Percentiles rank a stretch among this genome's conserved stretches.
Evolutionary conservation across 1,140 invertebrate genomes (phyloP).

Genomic region (Drosophila sp.): DNA sequence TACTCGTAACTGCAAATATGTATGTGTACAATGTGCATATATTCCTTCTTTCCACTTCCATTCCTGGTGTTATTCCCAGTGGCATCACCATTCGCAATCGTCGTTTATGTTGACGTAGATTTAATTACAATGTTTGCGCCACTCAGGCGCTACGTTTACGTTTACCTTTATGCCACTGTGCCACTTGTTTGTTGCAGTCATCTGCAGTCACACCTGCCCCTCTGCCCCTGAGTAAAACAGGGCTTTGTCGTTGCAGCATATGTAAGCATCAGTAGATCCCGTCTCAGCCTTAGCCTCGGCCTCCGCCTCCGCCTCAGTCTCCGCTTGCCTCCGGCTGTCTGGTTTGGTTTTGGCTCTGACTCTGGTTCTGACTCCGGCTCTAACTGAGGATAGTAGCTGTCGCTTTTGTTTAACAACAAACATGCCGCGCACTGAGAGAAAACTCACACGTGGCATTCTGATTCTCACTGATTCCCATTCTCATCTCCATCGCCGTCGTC

Average conservation of each 20-base stretch:
- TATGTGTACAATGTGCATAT: background rate
- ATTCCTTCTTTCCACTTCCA: background rate
- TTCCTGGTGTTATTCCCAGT: conserved; percentile 5
- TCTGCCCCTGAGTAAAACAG: background rate
- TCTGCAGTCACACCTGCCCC: conserved; percentile 13
- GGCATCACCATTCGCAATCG: conserved; percentile 37
- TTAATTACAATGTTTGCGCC: conserved; percentile 76
- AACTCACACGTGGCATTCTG: conserved; percentile 64
- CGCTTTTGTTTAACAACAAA: conserved; percentile 79
- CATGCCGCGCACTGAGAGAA: conserved; percentile 49
- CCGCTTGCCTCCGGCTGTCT: conserved; percentile 2
- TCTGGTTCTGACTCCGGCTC: background rate
- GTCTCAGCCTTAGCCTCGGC: conserved; percentile 2
- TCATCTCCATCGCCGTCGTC: conserved; percentile 18
- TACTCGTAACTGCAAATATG: background rate
- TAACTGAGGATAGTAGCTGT: conserved; percentile 46
- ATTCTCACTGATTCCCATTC: conserved; percentile 18
- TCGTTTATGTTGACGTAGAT: conserved; percentile 75
- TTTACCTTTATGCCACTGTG: conserved; percentile 41
- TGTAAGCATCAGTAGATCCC: conserved; percentile 47
- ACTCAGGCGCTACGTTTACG: conserved; percentile 54
- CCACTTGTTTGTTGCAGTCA: conserved; percentile 69
- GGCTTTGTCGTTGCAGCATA: conserved; percentile 49
- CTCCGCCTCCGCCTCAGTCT: background rate
- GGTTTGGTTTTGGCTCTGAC: background rate